These are phyloP conservation scores for Fabriciana adippe DNA, from an alignment of 2,888 invertebrate species.

Conservation along the genomic window DNA sequence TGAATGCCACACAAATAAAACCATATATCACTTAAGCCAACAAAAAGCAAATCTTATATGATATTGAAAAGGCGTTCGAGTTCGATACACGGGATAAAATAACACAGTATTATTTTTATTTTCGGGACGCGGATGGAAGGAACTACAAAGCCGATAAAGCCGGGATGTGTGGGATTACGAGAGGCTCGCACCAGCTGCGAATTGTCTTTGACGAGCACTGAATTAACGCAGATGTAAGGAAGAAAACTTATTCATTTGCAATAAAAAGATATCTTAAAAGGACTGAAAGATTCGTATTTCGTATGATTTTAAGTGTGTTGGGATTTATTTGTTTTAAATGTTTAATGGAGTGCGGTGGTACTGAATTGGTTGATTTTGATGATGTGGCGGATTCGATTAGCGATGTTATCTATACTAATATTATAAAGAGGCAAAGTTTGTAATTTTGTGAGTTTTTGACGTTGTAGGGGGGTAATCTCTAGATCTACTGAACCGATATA, in stretches of 20 bases:
- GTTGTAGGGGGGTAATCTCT: no score
- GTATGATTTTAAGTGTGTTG: no score
- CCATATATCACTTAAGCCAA: slow-evolving; percentile 13
- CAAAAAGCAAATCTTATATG: slow-evolving; percentile 9
- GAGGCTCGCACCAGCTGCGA: background rate
- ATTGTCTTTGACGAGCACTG: background rate
- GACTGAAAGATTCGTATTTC: no score
- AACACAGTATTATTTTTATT: slow-evolving; percentile 15
- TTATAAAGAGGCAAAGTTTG: no score
- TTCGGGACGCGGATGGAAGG: slow-evolving; percentile 4
- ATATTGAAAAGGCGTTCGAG: slow-evolving; percentile 10
- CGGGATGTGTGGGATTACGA: slow-evolving; percentile 4
- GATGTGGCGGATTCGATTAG: no score
- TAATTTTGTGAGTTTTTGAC: no score
- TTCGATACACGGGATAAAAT: slow-evolving; percentile 13
- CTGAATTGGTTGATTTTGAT: no score
- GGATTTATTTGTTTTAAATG: no score
- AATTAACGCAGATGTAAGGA: background rate
- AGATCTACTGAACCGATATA: no score
- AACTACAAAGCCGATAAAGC: background rate
- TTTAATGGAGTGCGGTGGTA: no score
- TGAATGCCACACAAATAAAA: background rate
- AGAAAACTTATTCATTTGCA: background rate
- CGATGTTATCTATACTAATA: no score
- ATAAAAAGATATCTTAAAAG: background rate